Percentiles rank a stretch among this genome's conserved stretches.
phyloP scores from a whole-genome alignment of 2,797 vertebrate genomes.

The Onychomys leucogaster region DNA sequence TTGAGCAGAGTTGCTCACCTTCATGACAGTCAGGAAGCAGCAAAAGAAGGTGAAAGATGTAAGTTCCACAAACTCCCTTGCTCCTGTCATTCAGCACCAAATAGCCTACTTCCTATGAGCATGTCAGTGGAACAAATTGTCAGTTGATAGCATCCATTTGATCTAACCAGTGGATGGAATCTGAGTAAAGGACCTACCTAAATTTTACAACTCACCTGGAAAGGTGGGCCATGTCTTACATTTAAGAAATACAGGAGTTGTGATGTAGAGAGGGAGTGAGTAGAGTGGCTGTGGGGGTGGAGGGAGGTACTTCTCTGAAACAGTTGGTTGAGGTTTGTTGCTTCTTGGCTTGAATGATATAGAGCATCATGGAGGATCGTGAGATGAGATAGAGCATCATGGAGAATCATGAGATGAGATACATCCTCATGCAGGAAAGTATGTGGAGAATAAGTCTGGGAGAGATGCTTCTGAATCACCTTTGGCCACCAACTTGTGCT shows the following conservation, averaged over 20 bases:
- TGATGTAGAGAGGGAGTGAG: fast-evolving
- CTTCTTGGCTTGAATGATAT: background rate
- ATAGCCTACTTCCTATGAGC: background rate
- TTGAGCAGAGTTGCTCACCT: background rate
- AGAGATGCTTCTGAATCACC: no score
- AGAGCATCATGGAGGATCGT: background rate
- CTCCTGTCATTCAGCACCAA: no score
- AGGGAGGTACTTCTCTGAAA: background rate
- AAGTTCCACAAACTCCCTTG: background rate
- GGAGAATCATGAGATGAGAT: background rate
- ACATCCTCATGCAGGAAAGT: background rate
- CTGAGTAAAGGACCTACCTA: no score
- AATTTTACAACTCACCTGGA: background rate
- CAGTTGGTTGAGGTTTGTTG: background rate
- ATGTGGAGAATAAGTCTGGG: background rate
- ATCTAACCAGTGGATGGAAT: no score
- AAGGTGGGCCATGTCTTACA: background rate
- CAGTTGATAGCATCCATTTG: no score
- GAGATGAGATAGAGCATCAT: background rate
- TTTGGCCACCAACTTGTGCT: background rate
- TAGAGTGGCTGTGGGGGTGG: no score
- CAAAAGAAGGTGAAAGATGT: background rate
- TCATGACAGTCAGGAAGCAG: background rate
- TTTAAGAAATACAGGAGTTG: background rate
- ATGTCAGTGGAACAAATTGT: background rate